A percentile compares a stretch with the other conserved stretches of the same genome.
Evolutionary conservation across 2,113 vertebrate genomes (phyloP).

Genomic region (Istiophorus platypterus): DNA sequence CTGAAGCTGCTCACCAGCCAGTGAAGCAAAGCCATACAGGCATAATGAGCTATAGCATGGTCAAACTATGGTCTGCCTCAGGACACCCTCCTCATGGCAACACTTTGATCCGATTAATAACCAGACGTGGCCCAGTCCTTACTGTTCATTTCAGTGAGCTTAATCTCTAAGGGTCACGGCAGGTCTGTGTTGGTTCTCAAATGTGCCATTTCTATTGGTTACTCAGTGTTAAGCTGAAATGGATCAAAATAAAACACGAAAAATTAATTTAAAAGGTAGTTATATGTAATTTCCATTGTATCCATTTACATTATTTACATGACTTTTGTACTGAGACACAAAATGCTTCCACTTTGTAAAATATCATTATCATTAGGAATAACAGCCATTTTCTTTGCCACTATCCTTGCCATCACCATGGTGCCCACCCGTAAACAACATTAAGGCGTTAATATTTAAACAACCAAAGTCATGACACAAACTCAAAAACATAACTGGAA

Average conservation of each 20-base stretch:
- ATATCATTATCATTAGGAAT: background rate
- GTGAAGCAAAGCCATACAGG: slow-evolving; percentile 46
- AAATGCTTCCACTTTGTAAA: slow-evolving; percentile 2
- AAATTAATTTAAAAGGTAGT: background rate
- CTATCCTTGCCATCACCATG: slow-evolving; percentile 42
- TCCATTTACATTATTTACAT: background rate
- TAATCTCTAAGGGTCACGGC: slow-evolving; percentile 3
- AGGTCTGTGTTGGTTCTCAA: slow-evolving; percentile 3
- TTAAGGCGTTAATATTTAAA: slow-evolving; percentile 82
- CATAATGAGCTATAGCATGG: slow-evolving; percentile 64
- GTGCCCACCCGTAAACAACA: slow-evolving; percentile 59
- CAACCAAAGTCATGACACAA: slow-evolving; percentile 66
- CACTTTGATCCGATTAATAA: slow-evolving; percentile 58
- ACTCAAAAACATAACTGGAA: slow-evolving; percentile 56
- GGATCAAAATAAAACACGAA: background rate
- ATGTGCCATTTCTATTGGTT: slow-evolving; percentile 8
- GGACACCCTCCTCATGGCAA: slow-evolving; percentile 58
- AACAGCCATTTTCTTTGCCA: background rate
- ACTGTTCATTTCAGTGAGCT: slow-evolving; percentile 21
- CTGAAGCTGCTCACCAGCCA: slow-evolving; percentile 49
- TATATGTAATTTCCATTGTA: background rate
- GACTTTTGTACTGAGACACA: background rate
- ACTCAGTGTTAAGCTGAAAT: background rate
- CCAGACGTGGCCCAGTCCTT: slow-evolving; percentile 16
- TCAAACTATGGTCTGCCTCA: slow-evolving; percentile 65